Conservation (phyloP, 2,797 vertebrate genomes). For the Pelochelys cantorii region DNA sequence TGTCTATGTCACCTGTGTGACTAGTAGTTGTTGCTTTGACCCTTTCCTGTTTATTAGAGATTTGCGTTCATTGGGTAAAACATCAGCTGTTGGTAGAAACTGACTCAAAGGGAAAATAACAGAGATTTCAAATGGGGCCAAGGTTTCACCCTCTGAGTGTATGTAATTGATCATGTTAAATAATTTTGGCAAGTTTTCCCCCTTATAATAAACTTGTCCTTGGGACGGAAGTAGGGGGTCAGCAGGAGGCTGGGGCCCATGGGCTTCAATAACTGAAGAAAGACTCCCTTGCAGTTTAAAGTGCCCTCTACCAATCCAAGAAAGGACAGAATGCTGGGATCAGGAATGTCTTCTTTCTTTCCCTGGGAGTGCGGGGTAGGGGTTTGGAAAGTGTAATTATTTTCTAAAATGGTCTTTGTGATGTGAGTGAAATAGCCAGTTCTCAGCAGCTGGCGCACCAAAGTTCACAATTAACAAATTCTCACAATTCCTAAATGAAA, state of each 20-base stretch:
- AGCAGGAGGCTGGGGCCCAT: background rate
- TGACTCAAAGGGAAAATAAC: accelerated
- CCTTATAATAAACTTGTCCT: conserved; percentile 8
- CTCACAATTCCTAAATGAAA: background rate
- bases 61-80: background rate
- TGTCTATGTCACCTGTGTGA: conserved; percentile 35
- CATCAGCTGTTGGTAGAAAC: background rate
- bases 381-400: conserved; percentile 39
- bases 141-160: accelerated
- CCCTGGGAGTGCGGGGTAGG: background rate
- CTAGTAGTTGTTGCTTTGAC: background rate
- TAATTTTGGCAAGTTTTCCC: accelerated
- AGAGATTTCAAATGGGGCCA: background rate
- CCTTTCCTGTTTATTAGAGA: conserved; percentile 13
- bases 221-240: background rate
- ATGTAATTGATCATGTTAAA: background rate
- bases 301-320: background rate
- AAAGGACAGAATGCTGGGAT: background rate
- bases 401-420: conserved; percentile 24
- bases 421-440: background rate
- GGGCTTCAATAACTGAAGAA: background rate
- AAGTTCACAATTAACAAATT: conserved; percentile 14
- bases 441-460: background rate
- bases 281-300: conserved; percentile 11
- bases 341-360: background rate